Percentiles rank a stretch among this genome's conserved stretches.
phyloP scores from a whole-genome alignment of 1,140 invertebrate genomes.

The Bradysia coprophila region DNA sequence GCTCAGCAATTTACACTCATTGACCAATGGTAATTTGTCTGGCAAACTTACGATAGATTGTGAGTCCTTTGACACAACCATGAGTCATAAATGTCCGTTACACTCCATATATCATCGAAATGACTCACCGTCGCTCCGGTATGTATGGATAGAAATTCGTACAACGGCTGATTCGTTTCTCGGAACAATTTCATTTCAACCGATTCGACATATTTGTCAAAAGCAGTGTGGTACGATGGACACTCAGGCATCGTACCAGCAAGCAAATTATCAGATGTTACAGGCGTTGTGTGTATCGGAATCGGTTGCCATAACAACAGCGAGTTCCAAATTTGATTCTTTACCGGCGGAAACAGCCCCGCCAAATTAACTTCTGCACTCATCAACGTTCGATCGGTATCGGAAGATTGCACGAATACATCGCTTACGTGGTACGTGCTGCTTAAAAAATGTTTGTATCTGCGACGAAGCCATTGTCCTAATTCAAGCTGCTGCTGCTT shows the following conservation, averaged over 20 bases:
- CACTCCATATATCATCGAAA: constrained; percentile 28
- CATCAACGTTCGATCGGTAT: constrained; percentile 77
- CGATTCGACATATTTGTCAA: constrained; percentile 32
- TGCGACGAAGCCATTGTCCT: constrained; percentile 52
- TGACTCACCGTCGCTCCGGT: constrained; percentile 30
- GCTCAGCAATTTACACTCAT: constrained; percentile 27
- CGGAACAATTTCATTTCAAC: constrained; percentile 34
- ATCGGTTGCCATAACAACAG: constrained; percentile 71
- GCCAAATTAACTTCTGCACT: constrained; percentile 71
- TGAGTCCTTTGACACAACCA: constrained; percentile 42
- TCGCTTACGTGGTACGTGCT: constrained; percentile 31
- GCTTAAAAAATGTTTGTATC: constrained; percentile 39
- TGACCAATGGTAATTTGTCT: constrained; percentile 16
- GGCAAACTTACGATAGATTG: not conserved
- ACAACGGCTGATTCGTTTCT: constrained; percentile 37
- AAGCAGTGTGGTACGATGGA: constrained; percentile 36
- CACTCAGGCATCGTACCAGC: constrained; percentile 42
- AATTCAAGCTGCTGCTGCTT: constrained; percentile 58
- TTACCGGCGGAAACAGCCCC: constrained; percentile 50
- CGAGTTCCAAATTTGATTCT: constrained; percentile 44
- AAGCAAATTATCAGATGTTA: constrained; percentile 42
- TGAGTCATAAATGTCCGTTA: constrained; percentile 37
- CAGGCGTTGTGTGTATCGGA: constrained; percentile 61
- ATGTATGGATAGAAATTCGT: constrained; percentile 38
- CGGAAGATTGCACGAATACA: constrained; percentile 57